phyloP scores from a whole-genome alignment of 2,113 vertebrate genomes.

The Gallinago undulata region DNA sequence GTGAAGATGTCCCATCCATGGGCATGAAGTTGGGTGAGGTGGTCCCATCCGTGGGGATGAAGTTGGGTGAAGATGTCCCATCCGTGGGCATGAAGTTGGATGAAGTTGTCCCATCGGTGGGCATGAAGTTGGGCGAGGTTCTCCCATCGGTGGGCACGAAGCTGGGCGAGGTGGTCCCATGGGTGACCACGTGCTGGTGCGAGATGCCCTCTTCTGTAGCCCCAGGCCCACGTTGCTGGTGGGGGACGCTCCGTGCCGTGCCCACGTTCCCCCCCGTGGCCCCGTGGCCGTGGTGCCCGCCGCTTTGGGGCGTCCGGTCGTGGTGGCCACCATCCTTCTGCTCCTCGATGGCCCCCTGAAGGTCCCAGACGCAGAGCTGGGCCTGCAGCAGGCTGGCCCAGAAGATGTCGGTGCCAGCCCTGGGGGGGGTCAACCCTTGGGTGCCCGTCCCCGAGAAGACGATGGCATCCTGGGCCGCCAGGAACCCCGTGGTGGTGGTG shows the following conservation, averaged over 20 bases:
- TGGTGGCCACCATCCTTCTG: not conserved
- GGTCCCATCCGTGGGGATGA: too few relatives aligned
- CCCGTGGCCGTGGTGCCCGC: too few relatives aligned
- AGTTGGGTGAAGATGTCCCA: too few relatives aligned
- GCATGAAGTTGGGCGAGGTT: too few relatives aligned
- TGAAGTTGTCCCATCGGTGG: too few relatives aligned
- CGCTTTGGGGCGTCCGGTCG: rapidly evolving
- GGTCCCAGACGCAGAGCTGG: not conserved
- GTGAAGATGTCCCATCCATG: too few relatives aligned
- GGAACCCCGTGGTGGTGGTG: not conserved
- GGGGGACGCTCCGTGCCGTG: not conserved
- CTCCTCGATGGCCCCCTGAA: not conserved
- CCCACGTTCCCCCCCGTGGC: rapidly evolving
- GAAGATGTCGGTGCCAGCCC: not conserved
- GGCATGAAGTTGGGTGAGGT: too few relatives aligned
- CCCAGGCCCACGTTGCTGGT: not conserved
- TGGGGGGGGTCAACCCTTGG: not conserved
- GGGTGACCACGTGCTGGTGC: not conserved
- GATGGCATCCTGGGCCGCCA: not conserved
- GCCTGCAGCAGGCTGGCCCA: not conserved
- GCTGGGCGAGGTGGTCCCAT: too few relatives aligned
- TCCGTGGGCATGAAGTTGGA: too few relatives aligned
- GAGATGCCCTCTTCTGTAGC: not conserved
- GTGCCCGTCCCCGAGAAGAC: not conserved
- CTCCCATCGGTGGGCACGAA: too few relatives aligned